A percentile compares a stretch with the other conserved stretches of the same genome.
Conservation (phyloP, 2,113 vertebrate genomes). For the Rhombomys opimus region DNA sequence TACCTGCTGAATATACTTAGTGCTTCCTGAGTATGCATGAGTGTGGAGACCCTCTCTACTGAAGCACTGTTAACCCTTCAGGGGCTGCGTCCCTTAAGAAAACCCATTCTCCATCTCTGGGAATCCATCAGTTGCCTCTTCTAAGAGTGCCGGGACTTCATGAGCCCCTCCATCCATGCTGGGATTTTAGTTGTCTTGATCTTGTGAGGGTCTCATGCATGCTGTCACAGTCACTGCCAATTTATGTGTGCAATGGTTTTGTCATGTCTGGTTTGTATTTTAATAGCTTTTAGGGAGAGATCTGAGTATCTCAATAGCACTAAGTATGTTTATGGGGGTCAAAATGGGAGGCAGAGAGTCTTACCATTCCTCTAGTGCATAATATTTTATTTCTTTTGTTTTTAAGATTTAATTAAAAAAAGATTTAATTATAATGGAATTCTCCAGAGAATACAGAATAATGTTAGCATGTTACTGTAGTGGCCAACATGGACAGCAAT, state of each 20-base stretch:
- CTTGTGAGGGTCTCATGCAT: neutral
- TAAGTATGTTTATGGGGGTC: too few relatives aligned
- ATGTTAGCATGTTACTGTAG: too few relatives aligned
- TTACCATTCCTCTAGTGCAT: neutral
- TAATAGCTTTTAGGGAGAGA: neutral
- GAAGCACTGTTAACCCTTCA: neutral
- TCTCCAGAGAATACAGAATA: neutral
- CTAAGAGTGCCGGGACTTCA: neutral
- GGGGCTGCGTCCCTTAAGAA: neutral
- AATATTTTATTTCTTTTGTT: neutral
- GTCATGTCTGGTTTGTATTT: neutral
- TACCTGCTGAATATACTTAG: neutral
- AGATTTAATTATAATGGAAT: neutral
- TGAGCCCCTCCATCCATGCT: neutral
- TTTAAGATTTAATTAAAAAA: neutral
- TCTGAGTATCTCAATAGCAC: neutral
- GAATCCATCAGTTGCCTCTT: neutral
- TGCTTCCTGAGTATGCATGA: neutral
- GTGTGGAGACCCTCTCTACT: neutral
- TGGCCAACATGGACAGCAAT: neutral
- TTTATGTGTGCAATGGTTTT: neutral
- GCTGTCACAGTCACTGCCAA: neutral
- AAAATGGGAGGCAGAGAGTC: neutral
- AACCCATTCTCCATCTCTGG: neutral
- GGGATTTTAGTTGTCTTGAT: neutral